These are phyloP conservation scores for Calliphora vomitoria DNA, from an alignment of 2,888 invertebrate species.

Conservation along the genomic window DNA sequence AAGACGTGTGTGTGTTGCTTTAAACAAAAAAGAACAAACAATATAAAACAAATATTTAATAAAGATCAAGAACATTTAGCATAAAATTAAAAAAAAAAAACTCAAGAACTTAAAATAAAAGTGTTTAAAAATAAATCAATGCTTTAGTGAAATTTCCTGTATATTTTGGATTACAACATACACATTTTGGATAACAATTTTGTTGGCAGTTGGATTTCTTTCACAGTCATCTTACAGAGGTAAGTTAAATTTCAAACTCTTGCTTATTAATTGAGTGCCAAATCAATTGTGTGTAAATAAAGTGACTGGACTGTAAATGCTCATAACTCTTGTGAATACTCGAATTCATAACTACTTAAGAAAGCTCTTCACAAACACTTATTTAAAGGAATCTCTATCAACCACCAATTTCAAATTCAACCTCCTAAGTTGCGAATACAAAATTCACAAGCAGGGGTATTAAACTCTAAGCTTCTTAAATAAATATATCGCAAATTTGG, in stretches of 20 bases:
- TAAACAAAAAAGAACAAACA: neutral
- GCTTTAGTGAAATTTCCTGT: neutral
- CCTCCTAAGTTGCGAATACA: neutral
- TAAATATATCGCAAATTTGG: slow-evolving; percentile 32
- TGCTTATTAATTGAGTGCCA: neutral
- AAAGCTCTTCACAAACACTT: slow-evolving; percentile 59
- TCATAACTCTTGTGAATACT: slow-evolving; percentile 28
- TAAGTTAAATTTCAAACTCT: slow-evolving; percentile 11
- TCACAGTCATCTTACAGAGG: neutral
- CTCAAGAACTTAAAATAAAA: slow-evolving; percentile 3
- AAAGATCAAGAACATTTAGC: neutral
- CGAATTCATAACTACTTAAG: slow-evolving; percentile 41
- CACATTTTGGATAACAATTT: neutral
- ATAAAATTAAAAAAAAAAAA: neutral
- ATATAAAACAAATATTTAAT: neutral
- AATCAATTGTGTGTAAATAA: slow-evolving; percentile 62
- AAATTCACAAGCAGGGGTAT: neutral
- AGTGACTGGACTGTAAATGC: slow-evolving; percentile 50
- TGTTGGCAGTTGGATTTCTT: neutral
- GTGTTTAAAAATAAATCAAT: neutral
- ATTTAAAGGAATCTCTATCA: slow-evolving; percentile 59
- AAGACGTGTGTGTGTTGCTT: slow-evolving; percentile 23
- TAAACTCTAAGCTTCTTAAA: slow-evolving; percentile 27
- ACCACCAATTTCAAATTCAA: slow-evolving; percentile 33
- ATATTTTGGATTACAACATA: slow-evolving; percentile 22